Percentiles rank a stretch among this genome's conserved stretches.
phyloP scores from a whole-genome alignment of 2,888 invertebrate genomes.

The Trissoscelio sp. region DNA sequence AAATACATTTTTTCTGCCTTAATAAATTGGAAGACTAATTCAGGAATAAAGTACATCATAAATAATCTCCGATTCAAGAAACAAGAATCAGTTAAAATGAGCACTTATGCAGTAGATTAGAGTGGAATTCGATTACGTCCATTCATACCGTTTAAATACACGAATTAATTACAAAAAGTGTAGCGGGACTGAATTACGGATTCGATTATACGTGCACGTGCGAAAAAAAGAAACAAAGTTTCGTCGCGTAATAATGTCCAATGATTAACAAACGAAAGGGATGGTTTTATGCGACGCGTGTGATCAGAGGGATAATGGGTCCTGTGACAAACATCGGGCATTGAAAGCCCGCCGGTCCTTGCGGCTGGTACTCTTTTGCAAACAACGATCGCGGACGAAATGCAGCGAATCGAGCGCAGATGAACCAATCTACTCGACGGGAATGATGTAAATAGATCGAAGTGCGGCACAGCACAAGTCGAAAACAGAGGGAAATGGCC shows the following conservation, averaged over 20 bases:
- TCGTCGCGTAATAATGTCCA: conserved; percentile 24
- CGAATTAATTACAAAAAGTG: conserved; percentile 53
- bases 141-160: conserved; percentile 20
- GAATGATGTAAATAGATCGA: conserved; percentile 60
- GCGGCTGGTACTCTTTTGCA: conserved; percentile 52
- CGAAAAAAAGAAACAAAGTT: conserved; percentile 37
- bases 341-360: conserved; percentile 43
- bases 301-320: conserved; percentile 45
- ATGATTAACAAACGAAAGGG: conserved; percentile 53
- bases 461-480: conserved; percentile 42
- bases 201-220: conserved; percentile 27
- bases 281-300: conserved; percentile 45
- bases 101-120: not conserved
- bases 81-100: not conserved
- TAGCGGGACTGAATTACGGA: conserved; percentile 32
- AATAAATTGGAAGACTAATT: too few relatives aligned
- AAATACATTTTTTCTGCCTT: too few relatives aligned
- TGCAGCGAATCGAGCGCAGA: conserved; percentile 54
- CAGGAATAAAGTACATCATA: too few relatives aligned
- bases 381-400: conserved; percentile 55
- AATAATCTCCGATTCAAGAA: too few relatives aligned
- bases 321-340: conserved; percentile 52
- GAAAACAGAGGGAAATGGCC: conserved; percentile 51
- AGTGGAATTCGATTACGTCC: conserved; percentile 40
- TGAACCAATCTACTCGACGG: conserved; percentile 57